phyloP scores from a whole-genome alignment of 2,888 invertebrate species.

The Isotomurus palustris region DNA sequence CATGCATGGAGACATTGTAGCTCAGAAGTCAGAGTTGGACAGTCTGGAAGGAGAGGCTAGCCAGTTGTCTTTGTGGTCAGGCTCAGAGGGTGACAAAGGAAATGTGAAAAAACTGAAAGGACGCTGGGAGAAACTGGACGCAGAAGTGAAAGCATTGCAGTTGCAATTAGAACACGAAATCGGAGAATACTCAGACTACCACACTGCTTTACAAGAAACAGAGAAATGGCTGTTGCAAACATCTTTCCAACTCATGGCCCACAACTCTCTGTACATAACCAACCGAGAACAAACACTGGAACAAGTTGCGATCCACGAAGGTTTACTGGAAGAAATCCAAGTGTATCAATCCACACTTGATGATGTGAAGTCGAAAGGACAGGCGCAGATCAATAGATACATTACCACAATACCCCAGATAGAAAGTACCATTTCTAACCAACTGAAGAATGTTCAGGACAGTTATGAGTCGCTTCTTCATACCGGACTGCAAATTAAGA shows the following conservation, averaged over 20 bases:
- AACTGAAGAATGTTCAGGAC: slow-evolving; percentile 84
- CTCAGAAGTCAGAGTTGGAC: slow-evolving; percentile 71
- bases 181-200: slow-evolving; percentile 74
- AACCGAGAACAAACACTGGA: slow-evolving; percentile 86
- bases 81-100: slow-evolving; percentile 59
- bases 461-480: slow-evolving; percentile 84
- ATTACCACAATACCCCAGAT: slow-evolving; percentile 66
- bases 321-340: slow-evolving; percentile 60
- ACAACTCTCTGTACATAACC: slow-evolving; percentile 87
- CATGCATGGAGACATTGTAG: slow-evolving; percentile 70
- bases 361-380: slow-evolving; percentile 75
- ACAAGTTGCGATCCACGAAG: slow-evolving; percentile 76
- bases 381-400: slow-evolving; percentile 76
- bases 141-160: slow-evolving; percentile 51
- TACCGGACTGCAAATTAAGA: slow-evolving; percentile 86
- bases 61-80: slow-evolving; percentile 69
- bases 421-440: slow-evolving; percentile 72
- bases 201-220: slow-evolving; percentile 83
- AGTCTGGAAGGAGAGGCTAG: slow-evolving; percentile 68
- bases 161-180: slow-evolving; percentile 70
- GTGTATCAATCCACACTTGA: slow-evolving; percentile 77
- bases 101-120: slow-evolving; percentile 64
- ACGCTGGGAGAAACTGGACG: slow-evolving; percentile 65
- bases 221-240: slow-evolving; percentile 94
- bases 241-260: slow-evolving; percentile 92